A percentile compares a stretch with the other conserved stretches of the same genome.
phyloP scores from a whole-genome alignment of 2,888 invertebrate genomes.

The Perizoma affinitatum region DNA sequence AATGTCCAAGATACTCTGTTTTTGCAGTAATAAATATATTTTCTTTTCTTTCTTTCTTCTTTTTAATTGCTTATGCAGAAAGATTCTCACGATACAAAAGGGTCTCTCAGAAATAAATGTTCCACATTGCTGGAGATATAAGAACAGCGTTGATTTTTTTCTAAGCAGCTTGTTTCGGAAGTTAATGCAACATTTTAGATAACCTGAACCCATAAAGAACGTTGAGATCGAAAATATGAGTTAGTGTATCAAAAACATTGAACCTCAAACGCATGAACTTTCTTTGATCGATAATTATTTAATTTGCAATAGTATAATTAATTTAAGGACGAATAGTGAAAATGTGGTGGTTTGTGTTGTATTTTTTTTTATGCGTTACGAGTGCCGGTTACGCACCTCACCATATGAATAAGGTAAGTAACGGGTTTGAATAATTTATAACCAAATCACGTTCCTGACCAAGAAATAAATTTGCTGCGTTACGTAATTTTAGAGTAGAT shows the following conservation, averaged over 20 bases:
- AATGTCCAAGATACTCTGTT: too few species aligned
- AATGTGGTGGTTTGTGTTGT: conserved; percentile 58
- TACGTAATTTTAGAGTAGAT: conserved; percentile 25
- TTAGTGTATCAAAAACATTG: conserved; percentile 76
- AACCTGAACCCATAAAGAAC: conserved; percentile 63
- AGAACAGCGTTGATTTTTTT: conserved; percentile 1
- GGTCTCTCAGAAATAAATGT: conserved; percentile 16
- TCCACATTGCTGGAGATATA: conserved; percentile 4
- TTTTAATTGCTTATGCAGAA: conserved; percentile 38
- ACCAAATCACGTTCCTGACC: conserved; percentile 30
- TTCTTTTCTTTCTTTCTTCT: too few species aligned
- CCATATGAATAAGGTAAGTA: conserved; percentile 56
- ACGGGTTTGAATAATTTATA: conserved; percentile 42
- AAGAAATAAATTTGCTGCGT: conserved; percentile 19
- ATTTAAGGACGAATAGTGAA: conserved; percentile 15
- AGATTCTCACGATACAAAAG: conserved; percentile 12
- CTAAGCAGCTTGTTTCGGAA: conserved; percentile 22
- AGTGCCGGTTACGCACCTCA: conserved; percentile 45
- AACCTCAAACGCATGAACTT: conserved; percentile 61
- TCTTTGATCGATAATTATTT: conserved; percentile 36
- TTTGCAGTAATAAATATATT: too few species aligned
- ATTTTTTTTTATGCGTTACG: conserved; percentile 54
- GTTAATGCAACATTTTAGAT: conserved; percentile 66
- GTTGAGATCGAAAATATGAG: conserved; percentile 66
- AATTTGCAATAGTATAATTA: not conserved